Conservation (phyloP, 2,797 vertebrate species). For the Pseudopleuronectes americanus region DNA sequence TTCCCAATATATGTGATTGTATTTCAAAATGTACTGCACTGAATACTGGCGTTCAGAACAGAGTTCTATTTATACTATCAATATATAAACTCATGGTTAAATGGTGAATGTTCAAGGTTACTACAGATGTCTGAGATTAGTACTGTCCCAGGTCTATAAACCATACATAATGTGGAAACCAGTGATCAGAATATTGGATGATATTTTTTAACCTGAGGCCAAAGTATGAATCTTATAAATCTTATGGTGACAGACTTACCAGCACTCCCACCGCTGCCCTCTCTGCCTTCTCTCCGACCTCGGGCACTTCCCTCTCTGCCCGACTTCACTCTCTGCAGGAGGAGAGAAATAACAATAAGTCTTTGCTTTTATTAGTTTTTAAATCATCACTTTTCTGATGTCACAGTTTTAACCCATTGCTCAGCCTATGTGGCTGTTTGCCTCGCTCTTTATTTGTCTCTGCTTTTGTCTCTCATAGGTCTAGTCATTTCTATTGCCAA, state of each 20-base stretch:
- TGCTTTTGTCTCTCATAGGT: neutral
- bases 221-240: neutral
- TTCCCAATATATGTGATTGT: too few species aligned
- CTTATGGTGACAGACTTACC: slow-evolving; percentile 84
- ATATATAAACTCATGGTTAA: too few species aligned
- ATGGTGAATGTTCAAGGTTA: too few species aligned
- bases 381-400: neutral
- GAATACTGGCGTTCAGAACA: too few species aligned
- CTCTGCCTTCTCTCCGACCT: slow-evolving; percentile 87
- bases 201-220: too few species aligned
- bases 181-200: too few species aligned
- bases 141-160: too few species aligned
- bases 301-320: slow-evolving; percentile 89
- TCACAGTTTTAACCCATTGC: neutral
- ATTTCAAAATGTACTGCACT: too few species aligned
- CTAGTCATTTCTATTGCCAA: neutral
- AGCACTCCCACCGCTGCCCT: slow-evolving; percentile 85
- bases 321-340: slow-evolving; percentile 84
- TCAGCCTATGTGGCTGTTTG: neutral
- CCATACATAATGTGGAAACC: too few species aligned
- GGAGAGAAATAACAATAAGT: neutral
- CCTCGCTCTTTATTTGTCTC: neutral
- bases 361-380: too few species aligned
- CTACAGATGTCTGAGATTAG: too few species aligned
- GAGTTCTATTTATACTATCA: too few species aligned